Percentiles rank a stretch among this genome's conserved stretches.
phyloP scores from a whole-genome alignment of 1,140 invertebrate genomes.

The Drosophila nikananu region DNA sequence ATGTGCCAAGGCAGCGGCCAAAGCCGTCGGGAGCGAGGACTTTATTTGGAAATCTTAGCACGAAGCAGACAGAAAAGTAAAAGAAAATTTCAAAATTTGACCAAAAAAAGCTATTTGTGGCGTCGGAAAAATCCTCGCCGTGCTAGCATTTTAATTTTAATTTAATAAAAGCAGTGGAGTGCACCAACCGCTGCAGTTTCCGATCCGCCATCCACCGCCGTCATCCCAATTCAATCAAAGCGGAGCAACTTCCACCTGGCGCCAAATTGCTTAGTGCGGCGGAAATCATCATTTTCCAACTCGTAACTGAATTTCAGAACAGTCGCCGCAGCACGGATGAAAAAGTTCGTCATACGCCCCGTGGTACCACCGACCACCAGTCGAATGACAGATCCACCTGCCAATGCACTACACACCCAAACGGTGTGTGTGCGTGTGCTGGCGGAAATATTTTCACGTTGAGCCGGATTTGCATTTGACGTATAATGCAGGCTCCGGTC shows the following conservation, averaged over 20 bases:
- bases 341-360: constrained; percentile 50
- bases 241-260: constrained; percentile 42
- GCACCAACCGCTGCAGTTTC: constrained; percentile 40
- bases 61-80: constrained; percentile 66
- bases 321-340: constrained; percentile 33
- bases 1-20: constrained; percentile 62
- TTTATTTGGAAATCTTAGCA: constrained; percentile 62
- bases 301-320: constrained; percentile 63
- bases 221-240: constrained; percentile 62
- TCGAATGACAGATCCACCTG: constrained; percentile 59
- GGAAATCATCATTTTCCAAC: constrained; percentile 71
- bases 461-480: constrained; percentile 52
- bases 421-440: constrained; percentile 1
- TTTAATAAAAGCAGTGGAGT: constrained; percentile 76
- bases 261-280: constrained; percentile 67
- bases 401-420: constrained; percentile 57
- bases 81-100: constrained; percentile 11
- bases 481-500: constrained; percentile 20
- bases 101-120: constrained; percentile 29
- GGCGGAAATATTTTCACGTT: constrained; percentile 75
- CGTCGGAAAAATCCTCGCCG: constrained; percentile 13
- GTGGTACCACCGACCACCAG: constrained; percentile 49
- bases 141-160: constrained; percentile 71
- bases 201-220: constrained; percentile 25
- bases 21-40: constrained; percentile 12